Evolutionary conservation across 2,113 vertebrate species (phyloP).

Genomic region (Tyrannus savana): DNA sequence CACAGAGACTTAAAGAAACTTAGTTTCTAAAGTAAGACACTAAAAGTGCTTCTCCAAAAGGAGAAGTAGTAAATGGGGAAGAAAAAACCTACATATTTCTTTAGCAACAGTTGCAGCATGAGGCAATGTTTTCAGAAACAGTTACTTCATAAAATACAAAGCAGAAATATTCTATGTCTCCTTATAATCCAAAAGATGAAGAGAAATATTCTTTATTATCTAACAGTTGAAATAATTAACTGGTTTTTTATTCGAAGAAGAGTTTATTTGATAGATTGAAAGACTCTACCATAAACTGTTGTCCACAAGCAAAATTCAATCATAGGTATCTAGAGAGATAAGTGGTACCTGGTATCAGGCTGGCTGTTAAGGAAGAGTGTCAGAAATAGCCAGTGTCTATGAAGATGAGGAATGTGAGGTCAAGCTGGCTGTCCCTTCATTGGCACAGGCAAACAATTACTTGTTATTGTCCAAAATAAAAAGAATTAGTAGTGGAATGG

Average conservation of each 20-base stretch:
- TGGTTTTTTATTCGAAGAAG: not conserved
- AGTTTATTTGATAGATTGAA: not conserved
- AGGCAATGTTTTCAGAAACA: not conserved
- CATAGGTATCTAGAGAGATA: not conserved
- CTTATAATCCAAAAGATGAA: not conserved
- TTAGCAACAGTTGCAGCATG: not conserved
- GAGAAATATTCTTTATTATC: not conserved
- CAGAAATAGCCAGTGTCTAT: not conserved
- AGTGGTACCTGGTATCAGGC: not conserved
- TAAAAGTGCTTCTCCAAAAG: not conserved
- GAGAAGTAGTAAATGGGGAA: not conserved
- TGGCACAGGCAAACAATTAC: not conserved
- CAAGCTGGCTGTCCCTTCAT: not conserved
- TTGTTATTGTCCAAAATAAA: not conserved
- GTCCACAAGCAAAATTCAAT: not conserved
- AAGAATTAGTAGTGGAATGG: not conserved
- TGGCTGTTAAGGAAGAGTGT: not conserved
- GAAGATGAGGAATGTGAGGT: not conserved
- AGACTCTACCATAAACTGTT: not conserved
- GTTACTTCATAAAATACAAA: not conserved
- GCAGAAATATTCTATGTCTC: not conserved
- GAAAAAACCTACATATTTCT: not conserved
- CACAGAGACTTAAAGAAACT: not conserved
- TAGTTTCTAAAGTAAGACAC: not conserved
- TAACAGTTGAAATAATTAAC: not conserved